Evolutionary conservation across 2,113 vertebrate species (phyloP).

Genomic region (Callipepla squamata): DNA sequence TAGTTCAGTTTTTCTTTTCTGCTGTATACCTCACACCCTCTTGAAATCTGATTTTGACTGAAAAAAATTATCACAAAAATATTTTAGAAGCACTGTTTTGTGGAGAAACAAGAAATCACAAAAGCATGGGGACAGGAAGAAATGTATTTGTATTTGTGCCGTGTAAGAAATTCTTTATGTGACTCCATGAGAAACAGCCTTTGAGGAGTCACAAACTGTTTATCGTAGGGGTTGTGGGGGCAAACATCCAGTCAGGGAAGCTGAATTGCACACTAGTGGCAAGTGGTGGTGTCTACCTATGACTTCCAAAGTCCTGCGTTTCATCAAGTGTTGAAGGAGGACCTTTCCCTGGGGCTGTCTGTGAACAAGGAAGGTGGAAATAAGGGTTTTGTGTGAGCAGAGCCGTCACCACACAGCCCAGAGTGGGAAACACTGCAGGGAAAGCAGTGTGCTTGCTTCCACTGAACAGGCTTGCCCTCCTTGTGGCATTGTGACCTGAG

Average conservation of each 20-base stretch:
- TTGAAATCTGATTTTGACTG: background rate
- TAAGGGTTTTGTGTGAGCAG: background rate
- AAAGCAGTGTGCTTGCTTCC: background rate
- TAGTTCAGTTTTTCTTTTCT: background rate
- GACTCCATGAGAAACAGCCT: background rate
- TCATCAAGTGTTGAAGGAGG: accelerated
- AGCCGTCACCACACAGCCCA: accelerated
- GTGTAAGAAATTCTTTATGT: background rate
- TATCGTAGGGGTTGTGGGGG: background rate
- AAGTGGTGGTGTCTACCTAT: accelerated
- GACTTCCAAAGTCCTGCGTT: background rate
- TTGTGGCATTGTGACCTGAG: background rate
- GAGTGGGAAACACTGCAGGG: background rate
- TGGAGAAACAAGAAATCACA: background rate
- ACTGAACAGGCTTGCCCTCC: background rate
- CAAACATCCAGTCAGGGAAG: background rate
- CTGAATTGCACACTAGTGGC: accelerated
- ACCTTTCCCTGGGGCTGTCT: background rate
- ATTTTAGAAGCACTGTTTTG: background rate
- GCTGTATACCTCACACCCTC: accelerated
- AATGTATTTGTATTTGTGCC: background rate
- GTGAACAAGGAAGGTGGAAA: background rate
- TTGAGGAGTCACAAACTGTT: background rate
- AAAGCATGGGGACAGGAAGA: background rate
- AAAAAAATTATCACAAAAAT: background rate